A percentile compares a stretch with the other conserved stretches of the same genome.
Conservation (phyloP, 2,113 vertebrate species). For the Labeo catla region DNA sequence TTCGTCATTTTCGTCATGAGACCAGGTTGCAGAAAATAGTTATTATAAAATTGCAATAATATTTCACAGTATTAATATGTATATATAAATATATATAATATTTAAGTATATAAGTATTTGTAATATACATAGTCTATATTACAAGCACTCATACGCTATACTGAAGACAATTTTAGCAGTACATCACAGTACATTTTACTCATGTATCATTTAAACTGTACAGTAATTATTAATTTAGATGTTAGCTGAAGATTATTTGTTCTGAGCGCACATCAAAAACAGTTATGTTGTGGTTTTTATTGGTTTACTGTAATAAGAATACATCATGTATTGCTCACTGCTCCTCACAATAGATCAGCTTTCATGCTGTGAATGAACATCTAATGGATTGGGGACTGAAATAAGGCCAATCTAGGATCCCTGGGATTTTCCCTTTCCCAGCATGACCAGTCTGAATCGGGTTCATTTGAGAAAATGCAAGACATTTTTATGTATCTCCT, state of each 20-base stretch:
- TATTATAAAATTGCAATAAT: not conserved
- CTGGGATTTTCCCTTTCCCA: conserved; percentile 9
- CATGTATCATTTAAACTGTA: not conserved
- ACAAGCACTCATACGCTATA: conserved; percentile 6
- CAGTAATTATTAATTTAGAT: not conserved
- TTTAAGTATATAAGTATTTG: too few species aligned
- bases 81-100: too few species aligned
- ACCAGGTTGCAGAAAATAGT: too few species aligned
- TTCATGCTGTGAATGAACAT: conserved; percentile 34
- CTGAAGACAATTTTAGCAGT: not conserved
- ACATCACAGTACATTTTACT: not conserved
- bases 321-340: conserved; percentile 5
- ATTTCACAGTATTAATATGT: not conserved
- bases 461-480: conserved; percentile 53
- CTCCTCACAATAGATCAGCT: conserved; percentile 38
- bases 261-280: not conserved
- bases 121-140: not conserved
- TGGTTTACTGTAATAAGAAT: not conserved
- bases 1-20: too few species aligned
- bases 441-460: conserved; percentile 44
- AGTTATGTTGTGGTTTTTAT: not conserved
- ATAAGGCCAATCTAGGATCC: conserved; percentile 24
- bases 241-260: not conserved
- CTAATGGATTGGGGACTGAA: conserved; percentile 37
- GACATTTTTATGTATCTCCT: conserved; percentile 70